These are phyloP conservation scores for Gandaritis pyraliata DNA, from an alignment of 2,888 invertebrate genomes.

Conservation along the genomic window DNA sequence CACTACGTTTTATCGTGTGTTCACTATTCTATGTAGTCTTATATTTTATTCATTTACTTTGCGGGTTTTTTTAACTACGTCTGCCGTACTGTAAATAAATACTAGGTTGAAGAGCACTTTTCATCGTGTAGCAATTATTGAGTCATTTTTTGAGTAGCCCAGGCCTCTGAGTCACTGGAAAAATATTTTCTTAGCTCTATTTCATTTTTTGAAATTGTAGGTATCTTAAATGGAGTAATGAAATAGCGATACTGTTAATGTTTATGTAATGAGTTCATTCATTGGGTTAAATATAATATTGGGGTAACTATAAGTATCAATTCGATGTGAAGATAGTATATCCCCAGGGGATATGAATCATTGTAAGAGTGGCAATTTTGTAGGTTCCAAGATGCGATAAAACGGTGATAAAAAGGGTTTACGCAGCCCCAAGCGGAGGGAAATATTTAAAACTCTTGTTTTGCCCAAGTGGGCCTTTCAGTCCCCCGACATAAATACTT, in stretches of 20 bases:
- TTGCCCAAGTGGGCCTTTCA: slow-evolving; percentile 20
- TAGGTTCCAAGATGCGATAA: slow-evolving; percentile 36
- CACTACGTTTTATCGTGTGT: slow-evolving; percentile 10
- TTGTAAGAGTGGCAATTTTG: slow-evolving; percentile 33
- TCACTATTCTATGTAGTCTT: slow-evolving; percentile 12
- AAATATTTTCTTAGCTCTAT: too few relatives aligned
- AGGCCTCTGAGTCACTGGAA: too few relatives aligned
- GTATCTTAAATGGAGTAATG: too few relatives aligned
- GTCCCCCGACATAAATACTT: slow-evolving; percentile 24
- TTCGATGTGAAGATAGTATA: not conserved
- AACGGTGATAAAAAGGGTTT: slow-evolving; percentile 40
- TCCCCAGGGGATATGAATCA: slow-evolving; percentile 26
- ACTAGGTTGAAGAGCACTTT: not conserved
- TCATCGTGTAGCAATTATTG: not conserved
- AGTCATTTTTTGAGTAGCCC: too few relatives aligned
- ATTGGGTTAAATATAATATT: too few relatives aligned
- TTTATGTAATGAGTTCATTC: too few relatives aligned
- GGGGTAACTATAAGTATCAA: not conserved
- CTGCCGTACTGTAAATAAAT: slow-evolving; percentile 5
- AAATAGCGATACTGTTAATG: too few relatives aligned
- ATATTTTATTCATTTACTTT: slow-evolving; percentile 25
- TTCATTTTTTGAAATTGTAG: too few relatives aligned
- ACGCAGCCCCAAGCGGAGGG: slow-evolving; percentile 19
- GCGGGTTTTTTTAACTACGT: slow-evolving; percentile 14
- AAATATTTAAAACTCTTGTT: slow-evolving; percentile 28